These are phyloP conservation scores for Portevinia maculata DNA, from an alignment of 2,888 invertebrate genomes.

Conservation along the genomic window DNA sequence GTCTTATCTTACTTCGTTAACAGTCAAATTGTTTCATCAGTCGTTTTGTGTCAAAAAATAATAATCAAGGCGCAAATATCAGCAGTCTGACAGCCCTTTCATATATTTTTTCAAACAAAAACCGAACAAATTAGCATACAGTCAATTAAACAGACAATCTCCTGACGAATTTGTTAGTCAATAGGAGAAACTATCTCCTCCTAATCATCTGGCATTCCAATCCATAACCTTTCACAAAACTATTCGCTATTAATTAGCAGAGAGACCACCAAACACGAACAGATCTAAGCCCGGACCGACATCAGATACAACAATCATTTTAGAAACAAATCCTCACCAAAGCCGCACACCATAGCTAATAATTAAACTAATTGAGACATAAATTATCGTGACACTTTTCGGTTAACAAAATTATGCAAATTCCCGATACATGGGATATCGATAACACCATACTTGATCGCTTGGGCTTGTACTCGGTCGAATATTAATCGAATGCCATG, in stretches of 20 bases:
- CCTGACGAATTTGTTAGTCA: slow-evolving; percentile 20
- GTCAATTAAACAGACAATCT: slow-evolving; percentile 31
- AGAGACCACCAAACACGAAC: slow-evolving; percentile 10
- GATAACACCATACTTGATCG: slow-evolving; percentile 21
- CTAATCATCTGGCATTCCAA: slow-evolving; percentile 17
- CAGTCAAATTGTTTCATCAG: too few species aligned
- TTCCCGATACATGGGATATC: slow-evolving; percentile 41
- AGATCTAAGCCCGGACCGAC: background rate
- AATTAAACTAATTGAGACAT: slow-evolving; percentile 62
- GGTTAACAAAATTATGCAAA: slow-evolving; percentile 69
- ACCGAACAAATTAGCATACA: slow-evolving; percentile 27
- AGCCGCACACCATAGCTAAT: background rate
- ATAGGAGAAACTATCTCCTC: slow-evolving; percentile 19
- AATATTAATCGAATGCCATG: slow-evolving; percentile 37
- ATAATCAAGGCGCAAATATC: background rate
- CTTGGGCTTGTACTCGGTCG: background rate
- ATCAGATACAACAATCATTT: background rate
- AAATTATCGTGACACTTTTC: slow-evolving; percentile 67
- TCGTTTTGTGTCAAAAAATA: too few species aligned
- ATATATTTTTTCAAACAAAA: background rate
- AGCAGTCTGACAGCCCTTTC: slow-evolving; percentile 5
- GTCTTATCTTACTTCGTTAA: too few species aligned
- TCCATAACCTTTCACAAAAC: slow-evolving; percentile 54
- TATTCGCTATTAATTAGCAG: slow-evolving; percentile 42
- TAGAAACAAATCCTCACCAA: slow-evolving; percentile 3